Evolutionary conservation across 2,888 invertebrate species (phyloP).

Genomic region (Caenorhabditis auriculariae): DNA sequence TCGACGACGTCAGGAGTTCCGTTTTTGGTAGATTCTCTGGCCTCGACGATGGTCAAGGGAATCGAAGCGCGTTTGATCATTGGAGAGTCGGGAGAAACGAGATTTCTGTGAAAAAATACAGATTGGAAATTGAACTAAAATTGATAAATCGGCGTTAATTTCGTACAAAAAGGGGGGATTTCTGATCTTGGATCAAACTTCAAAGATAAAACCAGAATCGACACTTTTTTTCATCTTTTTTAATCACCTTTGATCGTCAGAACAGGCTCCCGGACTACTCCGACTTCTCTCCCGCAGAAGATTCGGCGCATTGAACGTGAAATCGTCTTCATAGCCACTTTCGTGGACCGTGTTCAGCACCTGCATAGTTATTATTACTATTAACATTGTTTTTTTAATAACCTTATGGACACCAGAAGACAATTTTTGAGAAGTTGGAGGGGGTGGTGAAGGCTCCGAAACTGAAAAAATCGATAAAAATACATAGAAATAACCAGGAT

Average conservation of each 20-base stretch:
- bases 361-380: no score
- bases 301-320: conserved; percentile 27
- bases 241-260: no score
- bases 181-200: no score
- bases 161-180: no score
- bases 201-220: no score
- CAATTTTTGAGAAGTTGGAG: conserved; percentile 8
- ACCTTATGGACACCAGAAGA: conserved; percentile 30
- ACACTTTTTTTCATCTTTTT: no score
- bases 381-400: not conserved
- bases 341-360: conserved; percentile 16
- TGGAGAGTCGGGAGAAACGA: not conserved
- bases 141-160: not conserved
- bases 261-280: conserved; percentile 25
- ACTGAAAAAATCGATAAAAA: no score
- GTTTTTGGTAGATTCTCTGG: conserved; percentile 25
- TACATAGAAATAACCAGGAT: no score
- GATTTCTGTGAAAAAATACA: no score
- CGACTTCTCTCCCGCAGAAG: conserved; percentile 28
- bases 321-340: conserved; percentile 39
- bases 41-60: conserved; percentile 27
- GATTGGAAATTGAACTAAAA: no score
- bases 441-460: no score
- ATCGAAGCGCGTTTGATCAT: conserved; percentile 30
- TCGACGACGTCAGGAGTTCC: conserved; percentile 33